Base-by-base conservation (phyloP, 1,140 invertebrate genomes). In the Drosophila malerkotliana region DNA sequence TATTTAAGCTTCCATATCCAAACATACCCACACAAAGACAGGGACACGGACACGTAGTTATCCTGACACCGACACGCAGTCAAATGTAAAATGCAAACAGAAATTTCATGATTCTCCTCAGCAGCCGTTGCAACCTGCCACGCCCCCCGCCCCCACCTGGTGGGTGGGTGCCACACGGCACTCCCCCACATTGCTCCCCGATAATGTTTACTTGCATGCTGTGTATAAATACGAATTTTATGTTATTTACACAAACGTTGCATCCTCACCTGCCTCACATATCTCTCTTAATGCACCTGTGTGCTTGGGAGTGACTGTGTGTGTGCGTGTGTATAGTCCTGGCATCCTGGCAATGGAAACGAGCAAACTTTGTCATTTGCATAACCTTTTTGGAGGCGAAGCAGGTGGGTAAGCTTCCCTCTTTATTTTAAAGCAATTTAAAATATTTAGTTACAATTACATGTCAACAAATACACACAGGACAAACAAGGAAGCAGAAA, bases 341-440 rank as follows among this genome's bases (percentile, higher is more conserved):
- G 51, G 56, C 63, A 69, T 62, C 53, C 71, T 72, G 77, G 41
- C 41, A 45, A 45, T 45, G 41, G 41, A 45, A 45, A 45, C 41
- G 41, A 45, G 72, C 49, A 69, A 85, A 85, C 73, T 85, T 85
- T 87, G 82, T 88, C 82, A 87, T 87, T 87, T 87, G 82, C 82
- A 87, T 87, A 87, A 87, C 82, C 83, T 87, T 88, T 74, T 74
- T 52, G 49, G 66, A 10, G 30, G 18, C 49, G 6, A 12, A 1
- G 24, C 8, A n/a, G 32, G 52, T 34, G 28, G 51, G 24, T 53
- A 67, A 59, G 55, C 53, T 52, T 34, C 51, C 54, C 77, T 77
- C 78, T 87, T 87, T 87, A 87, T 87, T 87, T 87, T 88, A 88
- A 87, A 88, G 83, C 82, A 87, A 87, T 88, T 87, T 87, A 88